Conservation (phyloP, 2,113 vertebrate species). For the Psittacara wagleri region DNA sequence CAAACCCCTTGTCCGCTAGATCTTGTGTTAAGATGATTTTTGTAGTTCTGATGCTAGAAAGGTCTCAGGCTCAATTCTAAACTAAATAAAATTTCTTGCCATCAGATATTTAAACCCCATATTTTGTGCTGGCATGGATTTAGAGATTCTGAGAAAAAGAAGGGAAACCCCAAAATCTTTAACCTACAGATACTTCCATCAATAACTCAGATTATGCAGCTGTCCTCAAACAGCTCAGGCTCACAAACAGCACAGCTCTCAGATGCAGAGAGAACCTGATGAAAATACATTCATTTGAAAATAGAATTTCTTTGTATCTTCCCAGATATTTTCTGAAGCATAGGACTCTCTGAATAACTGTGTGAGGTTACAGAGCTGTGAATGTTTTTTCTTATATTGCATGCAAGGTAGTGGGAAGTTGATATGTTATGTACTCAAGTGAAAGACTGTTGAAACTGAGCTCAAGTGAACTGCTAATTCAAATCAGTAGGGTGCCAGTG, state of each 20-base stretch:
- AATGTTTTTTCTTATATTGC: constrained; percentile 55
- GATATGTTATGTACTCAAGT: constrained; percentile 74
- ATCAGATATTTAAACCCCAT: constrained; percentile 61
- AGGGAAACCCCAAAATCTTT: constrained; percentile 56
- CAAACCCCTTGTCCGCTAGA: background rate
- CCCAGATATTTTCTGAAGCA: constrained; percentile 8
- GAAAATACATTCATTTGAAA: constrained; percentile 70
- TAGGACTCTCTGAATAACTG: constrained; percentile 21
- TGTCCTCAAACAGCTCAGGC: constrained; percentile 47
- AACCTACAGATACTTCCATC: constrained; percentile 59
- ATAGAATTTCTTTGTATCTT: constrained; percentile 65
- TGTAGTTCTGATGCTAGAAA: constrained; percentile 12
- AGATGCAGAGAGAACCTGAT: constrained; percentile 53
- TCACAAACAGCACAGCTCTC: constrained; percentile 49
- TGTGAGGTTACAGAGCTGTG: constrained; percentile 66
- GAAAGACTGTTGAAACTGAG: constrained; percentile 66
- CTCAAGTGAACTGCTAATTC: constrained; percentile 69
- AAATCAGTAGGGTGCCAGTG: constrained; percentile 60
- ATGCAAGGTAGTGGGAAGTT: constrained; percentile 49
- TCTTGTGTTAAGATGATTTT: constrained; percentile 24
- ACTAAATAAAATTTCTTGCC: constrained; percentile 61
- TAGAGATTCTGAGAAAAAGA: constrained; percentile 47
- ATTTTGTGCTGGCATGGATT: background rate
- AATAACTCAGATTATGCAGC: constrained; percentile 68
- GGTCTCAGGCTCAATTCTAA: constrained; percentile 39